Base-by-base conservation (phyloP, 2,888 invertebrate species). In the Hypolimnas misippus region DNA sequence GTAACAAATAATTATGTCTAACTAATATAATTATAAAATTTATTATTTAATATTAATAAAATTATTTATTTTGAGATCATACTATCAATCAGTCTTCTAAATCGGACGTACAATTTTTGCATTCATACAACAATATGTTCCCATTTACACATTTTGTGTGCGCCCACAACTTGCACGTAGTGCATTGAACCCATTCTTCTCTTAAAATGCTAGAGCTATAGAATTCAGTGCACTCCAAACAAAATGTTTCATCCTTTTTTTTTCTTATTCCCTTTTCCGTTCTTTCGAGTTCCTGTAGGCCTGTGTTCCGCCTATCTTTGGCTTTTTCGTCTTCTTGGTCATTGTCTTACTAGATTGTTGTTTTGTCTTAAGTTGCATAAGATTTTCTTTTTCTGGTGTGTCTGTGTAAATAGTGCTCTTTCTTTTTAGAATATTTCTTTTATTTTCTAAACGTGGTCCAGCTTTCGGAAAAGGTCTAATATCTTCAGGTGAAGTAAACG, bases 141-240 rank as follows among this genome's bases (percentile, higher is more conserved):
- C 35, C 35, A 12, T 35, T 35, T 17, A 57, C 42, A 44, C 55
- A 56, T 56, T 59, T 59, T 52, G 52, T 52, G 52, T 59, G 59
- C 29, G 59, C 59, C 59, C 46, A 59, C 25, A 40, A 25, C 40
- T 58, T 58, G 58, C 52, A 58, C 42, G 53, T 46, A 60, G 46
- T 46, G 16, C 60, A 60, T 54, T 60, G 60, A 53, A 54, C 46
- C 60, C 54, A 60, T 46, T 46, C 54, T 60, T 54, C 54, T 10
- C 60, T 54, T 49, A 16, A 14, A 54, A 49, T 46, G 10, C 49
- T 60, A 31, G 42, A 16, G 16, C 29, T 54, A 44, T 60, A 54
- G 10, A 21, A 54, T 29, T 54, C 54, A 25, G 54, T 54, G 54
- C 60, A 60, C 44, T 49, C 35, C 25, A 60, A 54, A 54, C 53